Percentiles rank a stretch among this genome's conserved stretches.
Conservation (phyloP, 2,888 invertebrate genomes). For the Pheosia gnoma region DNA sequence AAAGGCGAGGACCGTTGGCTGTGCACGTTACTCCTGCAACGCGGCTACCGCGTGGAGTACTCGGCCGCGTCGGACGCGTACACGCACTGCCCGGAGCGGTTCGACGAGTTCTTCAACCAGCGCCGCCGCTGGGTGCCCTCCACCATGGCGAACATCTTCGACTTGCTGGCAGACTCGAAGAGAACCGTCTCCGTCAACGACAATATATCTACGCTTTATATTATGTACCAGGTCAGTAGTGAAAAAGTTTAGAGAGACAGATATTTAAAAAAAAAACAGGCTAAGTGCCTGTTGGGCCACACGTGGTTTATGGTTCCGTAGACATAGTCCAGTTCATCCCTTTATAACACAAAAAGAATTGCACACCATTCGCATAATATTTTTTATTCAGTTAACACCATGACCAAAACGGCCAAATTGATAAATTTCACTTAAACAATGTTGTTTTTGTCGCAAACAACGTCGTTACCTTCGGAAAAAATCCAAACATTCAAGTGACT, state of each 20-base stretch:
- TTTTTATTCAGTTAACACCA: too few relatives aligned
- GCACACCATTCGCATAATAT: too few relatives aligned
- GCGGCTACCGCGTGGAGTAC: constrained; percentile 96
- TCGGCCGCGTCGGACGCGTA: constrained; percentile 97
- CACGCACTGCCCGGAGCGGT: constrained; percentile 96
- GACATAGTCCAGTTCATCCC: too few relatives aligned
- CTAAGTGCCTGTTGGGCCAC: background rate
- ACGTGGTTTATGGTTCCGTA: too few relatives aligned
- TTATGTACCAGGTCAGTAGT: constrained; percentile 84
- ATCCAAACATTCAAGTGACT: too few relatives aligned
- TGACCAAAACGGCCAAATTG: too few relatives aligned
- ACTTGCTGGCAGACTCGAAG: constrained; percentile 91
- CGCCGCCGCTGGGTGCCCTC: constrained; percentile 98
- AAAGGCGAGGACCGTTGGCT: constrained; percentile 97
- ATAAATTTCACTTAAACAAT: too few relatives aligned
- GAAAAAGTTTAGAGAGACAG: too few relatives aligned
- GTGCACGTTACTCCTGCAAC: constrained; percentile 95
- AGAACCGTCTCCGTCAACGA: constrained; percentile 93
- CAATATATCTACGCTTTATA: constrained; percentile 93
- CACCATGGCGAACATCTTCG: constrained; percentile 97
- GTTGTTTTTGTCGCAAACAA: too few relatives aligned
- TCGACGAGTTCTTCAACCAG: constrained; percentile 97
- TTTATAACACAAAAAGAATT: too few relatives aligned
- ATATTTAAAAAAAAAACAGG: background rate
- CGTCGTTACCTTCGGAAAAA: too few relatives aligned